Evolutionary conservation across 2,113 vertebrate genomes (phyloP), one percentile per base, ranked within the genome.

Genomic region (Channa argus): DNA sequence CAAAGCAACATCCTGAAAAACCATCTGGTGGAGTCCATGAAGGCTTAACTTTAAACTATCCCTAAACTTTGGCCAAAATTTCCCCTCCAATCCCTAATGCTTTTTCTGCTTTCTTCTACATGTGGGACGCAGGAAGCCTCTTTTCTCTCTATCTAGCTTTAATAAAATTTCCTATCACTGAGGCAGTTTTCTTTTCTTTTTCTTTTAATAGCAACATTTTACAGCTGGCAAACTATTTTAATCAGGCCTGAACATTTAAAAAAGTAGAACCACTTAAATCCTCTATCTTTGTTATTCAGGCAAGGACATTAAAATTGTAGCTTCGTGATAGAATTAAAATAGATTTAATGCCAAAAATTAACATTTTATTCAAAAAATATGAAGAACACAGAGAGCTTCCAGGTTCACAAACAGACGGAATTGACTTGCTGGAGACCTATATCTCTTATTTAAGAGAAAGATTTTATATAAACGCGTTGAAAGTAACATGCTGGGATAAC

Each of bases 91-190:
- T 55, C 64, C 46, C 13, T 73, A 46, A n/a, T 53, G 34, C 33
- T 61, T 64, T 37, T 43, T 64, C 52, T 73, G 63, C 39, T 62
- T 49, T 37, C 8, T 52, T 38, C 8, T 47, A 33, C 24, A 59
- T 33, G 39, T 63, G 9, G 11, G 51, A 14, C 34, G 37, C 55
- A 77, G 70, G 52, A 83, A 71, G 65, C 51, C 51, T 76, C 66
- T 75, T 71, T 77, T 39, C 62, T 10, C 10, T 33, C 12, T 47
- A 24, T 24, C 9, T 36, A 4, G 10, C 6, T 83, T 59, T 62
- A 70, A 81, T 83, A 66, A 68, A 69, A 80, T 58, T n/a, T 44
- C 52, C 55, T 39, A 3, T 63, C 14, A 14, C 50, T 13, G 37
- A 77, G 64, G 46, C 63, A 53, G 24, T 24, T 24, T 24, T 24